Base-by-base conservation (phyloP, 1,140 invertebrate genomes). In the Drosophila chauvacae region DNA sequence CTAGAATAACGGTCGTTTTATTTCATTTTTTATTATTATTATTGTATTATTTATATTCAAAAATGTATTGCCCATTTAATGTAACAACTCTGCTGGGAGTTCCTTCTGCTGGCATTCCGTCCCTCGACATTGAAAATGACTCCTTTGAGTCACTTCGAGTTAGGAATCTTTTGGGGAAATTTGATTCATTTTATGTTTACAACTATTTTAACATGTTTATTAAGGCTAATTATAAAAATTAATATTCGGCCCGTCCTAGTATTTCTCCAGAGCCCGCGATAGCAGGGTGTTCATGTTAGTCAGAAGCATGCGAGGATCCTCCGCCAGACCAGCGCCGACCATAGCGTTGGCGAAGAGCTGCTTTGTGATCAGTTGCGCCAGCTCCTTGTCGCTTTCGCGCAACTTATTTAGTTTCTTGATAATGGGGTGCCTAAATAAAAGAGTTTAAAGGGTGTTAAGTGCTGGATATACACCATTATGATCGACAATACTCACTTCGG, bases 311-410 rank as follows among this genome's bases (percentile, higher is more conserved):
- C 97, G 94, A 0, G 98, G 96, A 94, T 99, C 98, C 91, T 98
- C 97, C 2, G 98, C 95, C n/a, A 99, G 93, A 11, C 98, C 98
- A 48, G 98, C 98, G 23, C 96, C 96, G 7, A 99, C 96, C 97
- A 99, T 98, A 1, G 98, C 97, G 93, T 98, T 98, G 47, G 96
- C 96, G 91, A 98, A 99, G 13, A 99, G 91, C 96, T 99, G 98
- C 92, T 98, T 95, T 2, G 96, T 95, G 6, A 99, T 93, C 73
- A 98, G 94, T 81, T 96, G 95, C 1, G 97, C 98, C 61, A 99
- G 93, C 78, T 97, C 95, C 26, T 96, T 94, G 93, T 99, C 95
- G 14, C 93, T 94, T 5, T 94, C 95, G 53, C 95, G 95, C 47
- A 99, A 91, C 68, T 95, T 95, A 80, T 95, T 94, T 16, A 99